These are phyloP conservation scores for Cetoscarus ocellatus DNA, from an alignment of 2,797 vertebrate genomes.

Conservation along the genomic window DNA sequence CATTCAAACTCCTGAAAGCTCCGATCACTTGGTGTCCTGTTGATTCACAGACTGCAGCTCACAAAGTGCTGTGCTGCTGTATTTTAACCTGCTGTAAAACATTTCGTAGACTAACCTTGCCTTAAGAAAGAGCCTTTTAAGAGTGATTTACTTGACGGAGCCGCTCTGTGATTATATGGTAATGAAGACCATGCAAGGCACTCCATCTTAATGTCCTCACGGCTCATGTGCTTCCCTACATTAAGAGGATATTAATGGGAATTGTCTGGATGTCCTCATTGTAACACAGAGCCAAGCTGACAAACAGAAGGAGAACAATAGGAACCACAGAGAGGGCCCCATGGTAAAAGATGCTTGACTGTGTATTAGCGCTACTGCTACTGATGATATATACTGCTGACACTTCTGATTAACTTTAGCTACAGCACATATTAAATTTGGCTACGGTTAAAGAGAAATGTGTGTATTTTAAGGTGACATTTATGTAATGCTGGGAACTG, in stretches of 20 bases:
- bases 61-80: conserved; percentile 3
- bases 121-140: conserved; percentile 37
- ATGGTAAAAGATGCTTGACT: conserved; percentile 2
- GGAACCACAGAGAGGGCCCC: conserved; percentile 11
- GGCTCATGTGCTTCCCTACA: conserved; percentile 27
- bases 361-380: conserved; percentile 8
- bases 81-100: conserved; percentile 32
- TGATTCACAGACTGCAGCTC: conserved; percentile 19
- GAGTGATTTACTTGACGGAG: conserved; percentile 41
- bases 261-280: conserved; percentile 19
- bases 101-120: conserved; percentile 19
- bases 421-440: no score
- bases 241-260: conserved; percentile 32
- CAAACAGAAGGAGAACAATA: conserved; percentile 17
- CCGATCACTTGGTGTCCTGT: conserved; percentile 10
- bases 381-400: conserved; percentile 4
- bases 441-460: no score
- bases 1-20: conserved; percentile 22
- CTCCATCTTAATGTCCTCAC: conserved; percentile 35
- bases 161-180: conserved; percentile 53
- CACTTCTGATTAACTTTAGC: background rate
- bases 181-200: conserved; percentile 33
- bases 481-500: no score
- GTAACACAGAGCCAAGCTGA: conserved; percentile 17
- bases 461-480: no score